A percentile compares a stretch with the other conserved stretches of the same genome.
Evolutionary conservation across 2,113 vertebrate species (phyloP).

Genomic region (Prunella himalayana): DNA sequence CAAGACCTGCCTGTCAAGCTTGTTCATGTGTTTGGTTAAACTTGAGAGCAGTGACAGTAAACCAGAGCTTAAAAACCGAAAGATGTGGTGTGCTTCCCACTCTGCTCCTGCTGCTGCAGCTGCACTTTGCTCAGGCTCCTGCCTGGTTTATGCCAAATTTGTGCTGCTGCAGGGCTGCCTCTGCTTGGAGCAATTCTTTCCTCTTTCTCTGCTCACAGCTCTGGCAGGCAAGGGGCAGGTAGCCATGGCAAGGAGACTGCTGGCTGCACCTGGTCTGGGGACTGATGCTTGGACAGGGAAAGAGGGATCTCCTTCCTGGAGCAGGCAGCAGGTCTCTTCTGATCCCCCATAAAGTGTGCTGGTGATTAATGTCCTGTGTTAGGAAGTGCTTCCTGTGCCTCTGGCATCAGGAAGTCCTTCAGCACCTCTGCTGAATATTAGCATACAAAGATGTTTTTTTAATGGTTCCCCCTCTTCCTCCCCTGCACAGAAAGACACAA

Average conservation of each 20-base stretch:
- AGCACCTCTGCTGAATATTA: not conserved
- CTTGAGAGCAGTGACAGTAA: not conserved
- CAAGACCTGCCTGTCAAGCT: not conserved
- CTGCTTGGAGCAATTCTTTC: not conserved
- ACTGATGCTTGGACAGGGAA: not conserved
- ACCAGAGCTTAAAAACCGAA: fast-evolving
- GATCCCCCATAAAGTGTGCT: not conserved
- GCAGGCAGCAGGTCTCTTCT: not conserved
- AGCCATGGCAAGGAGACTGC: not conserved
- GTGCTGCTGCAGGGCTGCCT: not conserved
- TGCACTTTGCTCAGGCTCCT: not conserved
- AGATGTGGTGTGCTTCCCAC: fast-evolving
- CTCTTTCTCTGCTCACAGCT: not conserved
- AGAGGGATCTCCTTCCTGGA: not conserved
- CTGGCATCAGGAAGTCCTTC: not conserved
- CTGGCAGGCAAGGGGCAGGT: not conserved
- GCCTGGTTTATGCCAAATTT: not conserved
- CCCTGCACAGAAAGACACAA: not conserved
- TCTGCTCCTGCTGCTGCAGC: not conserved
- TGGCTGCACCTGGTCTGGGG: not conserved
- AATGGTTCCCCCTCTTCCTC: not conserved
- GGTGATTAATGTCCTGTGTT: not conserved
- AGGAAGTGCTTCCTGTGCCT: not conserved
- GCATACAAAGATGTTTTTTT: not conserved
- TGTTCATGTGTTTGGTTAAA: not conserved